Evolutionary conservation across 2,888 invertebrate genomes (phyloP).

Genomic region (Ormia ochracea): DNA sequence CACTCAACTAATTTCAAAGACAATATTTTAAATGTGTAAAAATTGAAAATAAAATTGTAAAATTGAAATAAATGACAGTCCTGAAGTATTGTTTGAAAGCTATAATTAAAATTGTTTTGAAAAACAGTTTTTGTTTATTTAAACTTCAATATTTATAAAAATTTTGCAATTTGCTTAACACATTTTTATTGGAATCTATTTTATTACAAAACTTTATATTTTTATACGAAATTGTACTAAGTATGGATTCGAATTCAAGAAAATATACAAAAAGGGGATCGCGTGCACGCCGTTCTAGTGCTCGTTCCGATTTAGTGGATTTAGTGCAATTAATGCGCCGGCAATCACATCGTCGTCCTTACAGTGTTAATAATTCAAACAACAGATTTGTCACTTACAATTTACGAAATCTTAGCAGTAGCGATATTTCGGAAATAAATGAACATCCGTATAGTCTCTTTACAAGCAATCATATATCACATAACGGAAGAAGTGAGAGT

Average conservation of each 20-base stretch:
- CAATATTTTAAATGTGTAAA: too few species aligned
- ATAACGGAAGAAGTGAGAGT: not conserved
- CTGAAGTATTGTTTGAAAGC: not conserved
- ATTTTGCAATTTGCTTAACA: not conserved
- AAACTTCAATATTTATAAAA: too few species aligned
- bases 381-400: not conserved
- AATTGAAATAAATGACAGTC: not conserved
- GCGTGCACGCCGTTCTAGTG: not conserved
- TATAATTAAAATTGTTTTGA: too few species aligned
- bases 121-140: too few species aligned
- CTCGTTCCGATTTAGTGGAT: not conserved
- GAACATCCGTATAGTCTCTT: not conserved
- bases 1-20: too few species aligned
- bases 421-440: not conserved
- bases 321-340: conserved; percentile 40
- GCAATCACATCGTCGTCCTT: conserved; percentile 21
- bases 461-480: not conserved
- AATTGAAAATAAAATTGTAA: not conserved
- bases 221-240: not conserved
- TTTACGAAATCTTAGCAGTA: not conserved
- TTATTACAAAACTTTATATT: not conserved
- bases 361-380: not conserved
- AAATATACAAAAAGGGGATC: not conserved
- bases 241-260: not conserved
- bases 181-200: not conserved